Percentiles rank a stretch among this genome's conserved stretches.
Conservation (phyloP, 2,888 invertebrate genomes). For the Halictus ligatus region DNA sequence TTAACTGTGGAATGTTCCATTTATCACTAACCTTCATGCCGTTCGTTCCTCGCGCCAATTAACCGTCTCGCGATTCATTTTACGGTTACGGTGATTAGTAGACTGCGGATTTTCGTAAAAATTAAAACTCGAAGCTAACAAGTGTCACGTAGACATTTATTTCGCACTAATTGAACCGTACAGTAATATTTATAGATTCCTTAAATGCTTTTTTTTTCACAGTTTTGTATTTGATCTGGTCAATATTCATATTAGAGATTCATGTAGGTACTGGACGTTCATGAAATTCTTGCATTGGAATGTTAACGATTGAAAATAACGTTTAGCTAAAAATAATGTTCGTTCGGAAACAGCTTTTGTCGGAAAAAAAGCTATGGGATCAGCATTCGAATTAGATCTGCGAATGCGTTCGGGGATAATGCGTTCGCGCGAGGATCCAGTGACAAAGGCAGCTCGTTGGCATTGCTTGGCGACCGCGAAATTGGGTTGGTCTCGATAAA, state of each 20-base stretch:
- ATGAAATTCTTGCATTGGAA: too few species aligned
- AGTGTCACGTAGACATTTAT: too few species aligned
- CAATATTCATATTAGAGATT: too few species aligned
- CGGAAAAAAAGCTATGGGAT: not conserved
- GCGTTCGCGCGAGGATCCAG: slow-evolving; percentile 18
- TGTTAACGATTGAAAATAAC: not conserved
- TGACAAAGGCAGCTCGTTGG: slow-evolving; percentile 40
- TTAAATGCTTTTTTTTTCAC: too few species aligned
- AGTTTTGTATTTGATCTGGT: too few species aligned
- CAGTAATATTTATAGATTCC: too few species aligned
- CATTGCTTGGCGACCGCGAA: slow-evolving; percentile 42
- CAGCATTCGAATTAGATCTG: not conserved
- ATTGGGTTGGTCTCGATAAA: slow-evolving; percentile 33
- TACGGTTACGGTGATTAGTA: too few species aligned
- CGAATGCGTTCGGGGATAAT: slow-evolving; percentile 10
- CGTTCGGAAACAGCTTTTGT: not conserved
- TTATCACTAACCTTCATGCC: not conserved
- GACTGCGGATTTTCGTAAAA: too few species aligned
- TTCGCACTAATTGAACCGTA: too few species aligned
- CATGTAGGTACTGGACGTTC: too few species aligned
- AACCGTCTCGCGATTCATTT: not conserved
- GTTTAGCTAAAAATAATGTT: not conserved
- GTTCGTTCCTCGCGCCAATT: too few species aligned
- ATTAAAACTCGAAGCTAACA: too few species aligned
- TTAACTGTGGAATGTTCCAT: not conserved